phyloP scores from a whole-genome alignment of 2,797 vertebrate species.

The Coreius guichenoti region DNA sequence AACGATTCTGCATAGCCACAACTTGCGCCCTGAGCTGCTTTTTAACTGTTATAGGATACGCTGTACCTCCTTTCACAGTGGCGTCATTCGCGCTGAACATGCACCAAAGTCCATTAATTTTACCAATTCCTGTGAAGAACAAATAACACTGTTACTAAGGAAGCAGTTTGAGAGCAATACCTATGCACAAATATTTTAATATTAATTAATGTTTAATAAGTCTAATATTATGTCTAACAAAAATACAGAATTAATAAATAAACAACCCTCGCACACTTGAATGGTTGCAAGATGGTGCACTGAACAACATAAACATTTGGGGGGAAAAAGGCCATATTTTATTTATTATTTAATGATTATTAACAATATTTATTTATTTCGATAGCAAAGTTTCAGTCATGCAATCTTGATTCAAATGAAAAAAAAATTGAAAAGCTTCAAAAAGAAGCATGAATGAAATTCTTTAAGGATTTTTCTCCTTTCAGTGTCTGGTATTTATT shows the following conservation, averaged over 20 bases:
- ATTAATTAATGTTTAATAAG: not conserved
- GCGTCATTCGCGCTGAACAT: slow-evolving; percentile 85
- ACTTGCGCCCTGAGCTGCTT: slow-evolving; percentile 86
- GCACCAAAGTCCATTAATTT: slow-evolving; percentile 86
- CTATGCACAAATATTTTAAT: not conserved
- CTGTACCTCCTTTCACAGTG: slow-evolving; percentile 87
- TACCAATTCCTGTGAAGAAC: slow-evolving; percentile 79
- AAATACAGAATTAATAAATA: not conserved
- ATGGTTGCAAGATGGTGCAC: not conserved
- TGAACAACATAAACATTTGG: not conserved
- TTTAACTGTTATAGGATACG: slow-evolving; percentile 86
- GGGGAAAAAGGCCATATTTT: not conserved
- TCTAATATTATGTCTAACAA: not conserved
- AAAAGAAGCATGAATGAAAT: not conserved
- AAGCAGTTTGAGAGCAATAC: not conserved
- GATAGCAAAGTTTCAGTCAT: not conserved
- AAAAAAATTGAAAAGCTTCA: not conserved
- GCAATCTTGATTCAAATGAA: not conserved
- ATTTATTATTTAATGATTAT: not conserved
- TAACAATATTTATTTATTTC: not conserved
- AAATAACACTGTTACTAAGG: not conserved
- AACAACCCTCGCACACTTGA: not conserved
- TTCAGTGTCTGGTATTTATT: not conserved
- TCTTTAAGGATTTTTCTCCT: not conserved
- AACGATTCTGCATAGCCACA: slow-evolving; percentile 84